Conservation (phyloP, 2,113 vertebrate genomes). For the Brachirus orientalis region DNA sequence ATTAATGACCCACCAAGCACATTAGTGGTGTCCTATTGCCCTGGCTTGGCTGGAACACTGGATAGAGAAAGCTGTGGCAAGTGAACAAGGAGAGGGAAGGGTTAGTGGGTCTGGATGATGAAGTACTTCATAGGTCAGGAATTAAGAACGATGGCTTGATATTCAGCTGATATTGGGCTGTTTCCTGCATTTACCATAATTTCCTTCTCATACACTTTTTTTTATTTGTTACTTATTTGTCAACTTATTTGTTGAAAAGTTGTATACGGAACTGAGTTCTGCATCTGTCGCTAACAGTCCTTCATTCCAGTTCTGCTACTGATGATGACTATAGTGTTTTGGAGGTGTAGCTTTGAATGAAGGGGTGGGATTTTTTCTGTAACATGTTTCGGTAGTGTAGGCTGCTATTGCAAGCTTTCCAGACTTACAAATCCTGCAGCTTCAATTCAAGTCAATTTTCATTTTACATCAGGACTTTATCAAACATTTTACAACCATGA, state of each 20-base stretch:
- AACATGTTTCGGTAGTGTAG: too few species aligned
- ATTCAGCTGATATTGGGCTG: slow-evolving; percentile 14
- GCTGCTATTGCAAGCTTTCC: background rate
- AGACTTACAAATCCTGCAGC: too few species aligned
- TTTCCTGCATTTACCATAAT: background rate
- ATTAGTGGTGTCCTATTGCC: slow-evolving; percentile 69
- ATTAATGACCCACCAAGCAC: slow-evolving; percentile 74
- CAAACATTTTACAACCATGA: background rate
- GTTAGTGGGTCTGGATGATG: slow-evolving; percentile 56
- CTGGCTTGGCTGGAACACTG: slow-evolving; percentile 50
- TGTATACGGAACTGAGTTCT: too few species aligned
- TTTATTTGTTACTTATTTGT: too few species aligned
- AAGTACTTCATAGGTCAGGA: slow-evolving; percentile 52
- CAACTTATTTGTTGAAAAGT: too few species aligned
- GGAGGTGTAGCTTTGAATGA: too few species aligned
- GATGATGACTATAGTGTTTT: too few species aligned
- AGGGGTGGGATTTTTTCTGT: too few species aligned
- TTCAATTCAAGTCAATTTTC: too few species aligned
- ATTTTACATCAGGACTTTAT: background rate
- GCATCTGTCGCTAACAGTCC: too few species aligned
- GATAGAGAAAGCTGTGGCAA: slow-evolving; percentile 38
- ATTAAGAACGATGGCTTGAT: slow-evolving; percentile 27
- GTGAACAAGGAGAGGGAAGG: slow-evolving; percentile 49
- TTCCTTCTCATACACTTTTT: too few species aligned
- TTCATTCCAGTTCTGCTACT: too few species aligned